phyloP scores from a whole-genome alignment of 2,113 vertebrate genomes.

The Caretta caretta region DNA sequence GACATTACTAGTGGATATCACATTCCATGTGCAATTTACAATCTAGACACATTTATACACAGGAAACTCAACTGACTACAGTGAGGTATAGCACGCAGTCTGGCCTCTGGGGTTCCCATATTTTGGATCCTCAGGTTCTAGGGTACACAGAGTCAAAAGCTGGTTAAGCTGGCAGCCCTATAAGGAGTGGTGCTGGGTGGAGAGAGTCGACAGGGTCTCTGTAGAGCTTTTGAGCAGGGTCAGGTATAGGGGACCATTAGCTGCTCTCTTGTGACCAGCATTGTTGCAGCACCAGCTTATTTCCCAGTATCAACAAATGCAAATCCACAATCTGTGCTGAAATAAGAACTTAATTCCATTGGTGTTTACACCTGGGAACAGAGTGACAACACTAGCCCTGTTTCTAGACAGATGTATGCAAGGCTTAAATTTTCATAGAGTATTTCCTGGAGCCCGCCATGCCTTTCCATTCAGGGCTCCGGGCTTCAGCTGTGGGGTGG shows the following conservation, averaged over 20 bases:
- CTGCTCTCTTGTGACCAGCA: neutral
- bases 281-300: neutral
- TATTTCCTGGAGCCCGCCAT: no score
- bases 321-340: neutral
- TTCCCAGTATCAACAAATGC: neutral
- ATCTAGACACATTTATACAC: neutral
- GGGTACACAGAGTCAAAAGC: accelerated
- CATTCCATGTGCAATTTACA: neutral
- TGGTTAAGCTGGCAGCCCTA: neutral
- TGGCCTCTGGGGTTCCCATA: accelerated
- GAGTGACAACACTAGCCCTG: no score
- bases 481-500: no score
- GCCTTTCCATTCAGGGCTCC: no score
- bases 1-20: accelerated
- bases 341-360: neutral
- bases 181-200: neutral
- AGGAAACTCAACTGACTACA: neutral
- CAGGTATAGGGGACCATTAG: neutral
- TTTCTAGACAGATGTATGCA: neutral
- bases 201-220: neutral
- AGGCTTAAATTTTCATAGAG: no score
- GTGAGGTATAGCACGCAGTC: neutral
- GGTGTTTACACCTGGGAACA: neutral
- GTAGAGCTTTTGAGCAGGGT: neutral
- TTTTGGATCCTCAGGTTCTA: accelerated